Conservation (phyloP, 1,140 invertebrate genomes). For the Drosophila pectinifera region DNA sequence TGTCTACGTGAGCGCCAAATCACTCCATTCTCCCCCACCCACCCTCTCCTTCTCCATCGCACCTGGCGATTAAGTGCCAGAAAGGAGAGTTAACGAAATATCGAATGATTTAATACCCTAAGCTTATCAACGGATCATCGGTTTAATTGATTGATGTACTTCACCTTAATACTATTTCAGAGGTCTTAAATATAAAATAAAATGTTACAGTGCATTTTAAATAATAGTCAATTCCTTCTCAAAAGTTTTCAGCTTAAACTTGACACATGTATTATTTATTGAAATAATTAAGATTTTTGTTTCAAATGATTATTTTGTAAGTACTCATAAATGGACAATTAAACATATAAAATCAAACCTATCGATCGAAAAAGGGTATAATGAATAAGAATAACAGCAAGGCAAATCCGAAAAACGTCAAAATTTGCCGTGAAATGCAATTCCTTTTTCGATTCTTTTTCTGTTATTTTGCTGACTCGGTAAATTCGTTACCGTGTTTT, state of each 20-base stretch:
- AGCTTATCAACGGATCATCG: no score
- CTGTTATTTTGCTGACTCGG: slow-evolving; percentile 69
- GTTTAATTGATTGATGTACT: no score
- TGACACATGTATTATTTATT: no score
- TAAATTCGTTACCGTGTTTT: slow-evolving; percentile 78
- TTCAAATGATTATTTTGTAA: no score
- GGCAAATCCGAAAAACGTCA: slow-evolving; percentile 55
- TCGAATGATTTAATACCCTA: slow-evolving; percentile 26
- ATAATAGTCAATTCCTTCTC: no score
- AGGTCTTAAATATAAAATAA: no score
- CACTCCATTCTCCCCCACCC: slow-evolving; percentile 19
- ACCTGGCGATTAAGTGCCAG: slow-evolving; percentile 9
- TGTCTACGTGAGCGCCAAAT: slow-evolving; percentile 71
- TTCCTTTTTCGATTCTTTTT: slow-evolving; percentile 77
- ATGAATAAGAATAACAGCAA: slow-evolving; percentile 26
- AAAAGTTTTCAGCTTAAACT: no score
- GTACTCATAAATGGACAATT: background rate
- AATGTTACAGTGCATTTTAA: no score
- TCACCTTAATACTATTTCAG: background rate
- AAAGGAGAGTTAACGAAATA: background rate
- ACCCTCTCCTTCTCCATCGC: background rate
- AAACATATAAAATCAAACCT: background rate
- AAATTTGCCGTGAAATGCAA: slow-evolving; percentile 79
- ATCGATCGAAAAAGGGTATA: slow-evolving; percentile 15
- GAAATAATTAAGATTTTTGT: no score